A percentile compares a stretch with the other conserved stretches of the same genome.
These are phyloP conservation scores for Peromyscus leucopus DNA, from an alignment of 2,113 vertebrate species.

Conservation along the genomic window DNA sequence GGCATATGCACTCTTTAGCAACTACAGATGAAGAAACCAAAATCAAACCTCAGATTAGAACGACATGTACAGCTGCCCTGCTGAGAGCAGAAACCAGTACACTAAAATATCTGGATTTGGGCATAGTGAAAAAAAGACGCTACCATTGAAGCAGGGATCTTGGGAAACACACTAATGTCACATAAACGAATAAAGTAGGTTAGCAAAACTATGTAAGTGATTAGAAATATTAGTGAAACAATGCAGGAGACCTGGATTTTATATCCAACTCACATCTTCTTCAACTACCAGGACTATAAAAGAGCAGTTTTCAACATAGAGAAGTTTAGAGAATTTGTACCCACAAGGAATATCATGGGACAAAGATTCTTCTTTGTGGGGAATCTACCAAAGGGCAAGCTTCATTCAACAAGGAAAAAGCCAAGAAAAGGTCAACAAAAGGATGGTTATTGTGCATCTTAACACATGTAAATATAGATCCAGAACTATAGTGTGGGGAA, in stretches of 20 bases:
- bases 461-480: not conserved
- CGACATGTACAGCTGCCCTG: not conserved
- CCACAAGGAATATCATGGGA: not conserved
- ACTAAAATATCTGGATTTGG: not conserved
- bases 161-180: not conserved
- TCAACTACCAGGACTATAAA: not conserved
- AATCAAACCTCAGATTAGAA: not conserved
- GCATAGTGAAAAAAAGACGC: not conserved
- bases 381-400: not conserved
- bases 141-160: not conserved
- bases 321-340: not conserved
- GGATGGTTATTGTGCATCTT: not conserved
- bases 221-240: not conserved
- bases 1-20: not conserved
- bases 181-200: constrained; percentile 11
- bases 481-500: not conserved
- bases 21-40: not conserved
- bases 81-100: not conserved
- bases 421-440: not conserved
- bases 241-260: not conserved
- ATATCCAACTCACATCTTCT: not conserved
- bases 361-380: not conserved
- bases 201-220: not conserved
- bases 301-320: not conserved
- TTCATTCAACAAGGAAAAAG: not conserved